Base-by-base conservation (phyloP, 2,888 invertebrate genomes). In the Thecocarcelia acutangulata region DNA sequence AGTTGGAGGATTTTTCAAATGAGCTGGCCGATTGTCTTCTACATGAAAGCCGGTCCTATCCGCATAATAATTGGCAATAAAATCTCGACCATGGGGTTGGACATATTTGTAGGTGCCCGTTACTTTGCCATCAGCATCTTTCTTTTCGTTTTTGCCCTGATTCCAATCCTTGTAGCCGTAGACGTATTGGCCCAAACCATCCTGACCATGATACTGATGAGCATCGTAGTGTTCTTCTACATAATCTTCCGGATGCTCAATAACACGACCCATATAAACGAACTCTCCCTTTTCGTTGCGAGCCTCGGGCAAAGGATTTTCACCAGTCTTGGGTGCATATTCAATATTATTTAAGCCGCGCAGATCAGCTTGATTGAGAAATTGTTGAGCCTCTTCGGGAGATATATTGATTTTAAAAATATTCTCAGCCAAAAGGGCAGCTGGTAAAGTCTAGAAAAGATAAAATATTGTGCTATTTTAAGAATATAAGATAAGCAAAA, bases 11-110 rank as follows among this genome's bases (percentile, higher is more conserved):
- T 92, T 91, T 68, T 94, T 93, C 63, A 92, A 92, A 63, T 93
- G 92, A 85, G 93, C 93, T 13, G 94, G 94, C 2, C 94, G 91
- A 88, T 95, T 95, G 87, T 95, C 95, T 78, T 94, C 93, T 83
- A 95, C 95, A 90, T 95, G 95, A 92, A 95, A 95, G n/a, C 95
- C 96, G 83, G 93, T 92, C 83, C 93, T 93, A 87, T 95, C 94
- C 77, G 95, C 94, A 93, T 94, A 95, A 89, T 95, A 95, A 82
- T 93, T 89, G 80, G 90, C 90, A 77, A 90, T 63, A 74, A 90
- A 90, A 64, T 91, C 90, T 24, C 90, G 88, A 24, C 91, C 91
- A 84, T 88, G 87, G 9, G 93, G 93, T 84, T 93, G 92, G 54
- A 93, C 93, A 90, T 94, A 95, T 81, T 93, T 93, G 89, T 95